Evolutionary conservation across 2,797 vertebrate species (phyloP), one percentile per base, ranked within the genome.

Genomic region (Trachurus trachurus): DNA sequence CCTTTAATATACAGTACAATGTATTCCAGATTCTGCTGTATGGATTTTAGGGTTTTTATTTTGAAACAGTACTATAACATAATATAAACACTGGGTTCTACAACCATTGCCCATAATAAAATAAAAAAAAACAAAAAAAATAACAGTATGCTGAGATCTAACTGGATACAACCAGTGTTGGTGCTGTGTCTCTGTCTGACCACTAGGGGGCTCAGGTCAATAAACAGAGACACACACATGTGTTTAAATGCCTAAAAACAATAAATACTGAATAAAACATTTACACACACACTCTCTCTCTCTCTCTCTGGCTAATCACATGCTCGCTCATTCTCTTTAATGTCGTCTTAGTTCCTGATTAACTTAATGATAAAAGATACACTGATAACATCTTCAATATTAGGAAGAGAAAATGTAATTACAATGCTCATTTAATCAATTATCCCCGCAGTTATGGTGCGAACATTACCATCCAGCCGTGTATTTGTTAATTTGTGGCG

Each of bases 341-440:
- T 69, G 85, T 73, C 37, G 31, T 66, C 83, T 76, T 78, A 64
- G 54, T 67, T 84, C 79, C 83, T 82, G 88, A 86, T 89, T 86
- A 86, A 71, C 83, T 82, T 82, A 71, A 84, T 84, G 88, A 89
- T 87, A 87, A 87, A 87, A 87, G 67, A 88, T 74, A 70, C 79
- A 84, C 76, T 66, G 83, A 86, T 90, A 91, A 93, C 83, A 84
- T 83, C 83, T 78, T 73, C 77, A 84, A 60, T 77, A 88, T 83
- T 81, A 81, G 81, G 79, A 76, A 85, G 81, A 76, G 76, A 82
- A 86, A 87, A 84, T 84, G 81, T 89, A 86, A 86, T 89, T 86
- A 87, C 85, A 76, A 84, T 74, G 71, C 85, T 87, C 83, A 71
- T 87, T 89, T 76, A 86, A 84, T 85, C 85, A 85, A 89, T 89